These are phyloP conservation scores for Clistopyga incitator DNA, from an alignment of 2,888 invertebrate species.

Conservation along the genomic window DNA sequence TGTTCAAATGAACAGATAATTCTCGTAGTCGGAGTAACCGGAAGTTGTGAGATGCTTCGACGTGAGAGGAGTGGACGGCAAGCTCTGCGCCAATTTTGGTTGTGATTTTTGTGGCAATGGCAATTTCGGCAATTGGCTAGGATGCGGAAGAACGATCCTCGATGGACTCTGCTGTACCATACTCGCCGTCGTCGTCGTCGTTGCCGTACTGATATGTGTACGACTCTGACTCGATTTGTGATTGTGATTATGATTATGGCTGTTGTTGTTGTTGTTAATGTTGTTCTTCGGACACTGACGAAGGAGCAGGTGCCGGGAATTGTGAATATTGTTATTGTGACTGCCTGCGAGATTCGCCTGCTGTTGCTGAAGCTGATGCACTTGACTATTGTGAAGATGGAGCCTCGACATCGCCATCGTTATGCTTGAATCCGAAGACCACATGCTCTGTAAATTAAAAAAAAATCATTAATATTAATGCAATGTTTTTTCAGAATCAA, in stretches of 20 bases:
- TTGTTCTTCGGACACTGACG: constrained; percentile 72
- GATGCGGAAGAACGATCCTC: constrained; percentile 74
- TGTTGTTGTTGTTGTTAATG: constrained; percentile 82
- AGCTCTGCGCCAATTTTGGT: constrained; percentile 78
- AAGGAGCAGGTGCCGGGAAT: constrained; percentile 71
- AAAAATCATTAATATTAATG: neutral
- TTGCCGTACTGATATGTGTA: constrained; percentile 42
- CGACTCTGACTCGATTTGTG: constrained; percentile 69
- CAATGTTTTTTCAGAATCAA: neutral
- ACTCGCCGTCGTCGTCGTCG: constrained; percentile 37
- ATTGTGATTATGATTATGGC: constrained; percentile 74
- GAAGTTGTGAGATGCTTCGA: constrained; percentile 82
- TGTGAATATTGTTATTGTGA: constrained; percentile 72
- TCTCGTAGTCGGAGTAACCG: constrained; percentile 88
- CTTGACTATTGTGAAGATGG: constrained; percentile 82
- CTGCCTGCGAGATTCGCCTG: constrained; percentile 74
- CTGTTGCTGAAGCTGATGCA: constrained; percentile 81
- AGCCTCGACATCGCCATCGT: constrained; percentile 82
- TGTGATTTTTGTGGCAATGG: constrained; percentile 72
- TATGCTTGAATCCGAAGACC: constrained; percentile 86
- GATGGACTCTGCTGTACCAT: constrained; percentile 70
- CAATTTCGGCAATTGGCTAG: constrained; percentile 72
- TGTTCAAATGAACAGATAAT: constrained; percentile 88
- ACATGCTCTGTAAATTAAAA: constrained; percentile 85
- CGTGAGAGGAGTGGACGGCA: constrained; percentile 82